Percentiles rank a stretch among this genome's conserved stretches.
phyloP scores from a whole-genome alignment of 2,113 vertebrate genomes.

The Nothoprocta perdicaria region DNA sequence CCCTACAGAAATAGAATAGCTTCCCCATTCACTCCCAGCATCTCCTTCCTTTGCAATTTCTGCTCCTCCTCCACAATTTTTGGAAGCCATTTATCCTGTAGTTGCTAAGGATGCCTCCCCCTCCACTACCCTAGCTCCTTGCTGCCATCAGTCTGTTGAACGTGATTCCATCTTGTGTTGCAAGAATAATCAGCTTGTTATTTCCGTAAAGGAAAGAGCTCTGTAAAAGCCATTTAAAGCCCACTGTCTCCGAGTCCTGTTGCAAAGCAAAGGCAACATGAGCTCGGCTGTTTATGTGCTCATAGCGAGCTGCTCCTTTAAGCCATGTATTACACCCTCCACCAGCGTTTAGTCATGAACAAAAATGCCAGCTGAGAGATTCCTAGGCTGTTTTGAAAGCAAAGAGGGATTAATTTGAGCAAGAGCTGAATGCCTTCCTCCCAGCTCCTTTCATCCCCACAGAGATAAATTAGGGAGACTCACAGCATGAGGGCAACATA shows the following conservation, averaged over 20 bases:
- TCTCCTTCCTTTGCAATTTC: conserved; percentile 4
- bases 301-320: conserved; percentile 28
- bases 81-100: conserved; percentile 23
- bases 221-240: conserved; percentile 23
- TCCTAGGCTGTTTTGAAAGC: conserved; percentile 46
- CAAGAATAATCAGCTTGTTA: conserved; percentile 48
- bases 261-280: not conserved
- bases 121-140: not conserved
- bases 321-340: conserved; percentile 7
- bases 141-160: conserved; percentile 32
- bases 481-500: not conserved
- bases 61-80: conserved; percentile 23
- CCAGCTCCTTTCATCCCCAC: conserved; percentile 4
- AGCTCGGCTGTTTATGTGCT: not conserved
- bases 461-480: conserved; percentile 33
- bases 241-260: not conserved
- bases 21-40: conserved; percentile 8
- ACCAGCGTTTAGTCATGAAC: conserved; percentile 10
- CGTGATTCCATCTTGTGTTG: not conserved
- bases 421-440: conserved; percentile 26
- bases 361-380: conserved; percentile 35
- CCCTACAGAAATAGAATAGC: not conserved
- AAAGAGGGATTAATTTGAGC: conserved; percentile 31
- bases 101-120: not conserved
- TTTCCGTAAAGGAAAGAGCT: conserved; percentile 10